phyloP scores from a whole-genome alignment of 2,113 vertebrate species.

The Felis chaus region DNA sequence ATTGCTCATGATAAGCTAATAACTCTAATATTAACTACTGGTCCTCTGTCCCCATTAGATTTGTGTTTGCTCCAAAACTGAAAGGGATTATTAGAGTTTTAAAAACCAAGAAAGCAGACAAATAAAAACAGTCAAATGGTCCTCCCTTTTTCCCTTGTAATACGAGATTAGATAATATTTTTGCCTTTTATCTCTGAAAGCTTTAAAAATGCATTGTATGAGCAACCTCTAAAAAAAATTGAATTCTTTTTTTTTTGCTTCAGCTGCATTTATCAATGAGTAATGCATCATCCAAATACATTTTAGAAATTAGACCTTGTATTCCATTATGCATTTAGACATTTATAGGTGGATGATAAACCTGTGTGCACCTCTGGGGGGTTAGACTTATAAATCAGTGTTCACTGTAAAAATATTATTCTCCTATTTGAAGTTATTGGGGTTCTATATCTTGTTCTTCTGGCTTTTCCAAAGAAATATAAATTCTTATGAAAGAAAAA shows the following conservation, averaged over 20 bases:
- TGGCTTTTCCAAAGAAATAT: constrained; percentile 53
- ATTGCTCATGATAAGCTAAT: constrained; percentile 73
- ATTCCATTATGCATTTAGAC: constrained; percentile 84
- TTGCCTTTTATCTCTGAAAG: constrained; percentile 75
- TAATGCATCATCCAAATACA: constrained; percentile 84
- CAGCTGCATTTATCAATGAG: constrained; percentile 76
- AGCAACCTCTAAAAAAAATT: constrained; percentile 71
- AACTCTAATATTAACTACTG: constrained; percentile 35
- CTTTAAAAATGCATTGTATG: constrained; percentile 79
- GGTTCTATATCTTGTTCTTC: constrained; percentile 75
- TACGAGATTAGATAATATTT: constrained; percentile 55
- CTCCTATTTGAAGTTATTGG: constrained; percentile 78
- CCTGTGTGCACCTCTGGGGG: constrained; percentile 80
- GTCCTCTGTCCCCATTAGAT: constrained; percentile 30
- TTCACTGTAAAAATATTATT: constrained; percentile 79
- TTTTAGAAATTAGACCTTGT: constrained; percentile 83
- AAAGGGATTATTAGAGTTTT: constrained; percentile 64
- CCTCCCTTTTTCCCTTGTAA: constrained; percentile 57
- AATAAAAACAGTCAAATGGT: constrained; percentile 60
- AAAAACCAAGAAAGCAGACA: neutral
- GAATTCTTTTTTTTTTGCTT: constrained; percentile 73
- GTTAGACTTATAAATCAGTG: constrained; percentile 83
- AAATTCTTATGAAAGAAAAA: constrained; percentile 59
- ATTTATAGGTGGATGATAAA: constrained; percentile 85
- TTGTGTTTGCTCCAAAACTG: constrained; percentile 56